Conservation (phyloP, 2,797 vertebrate genomes). For the Valencia hispanica region DNA sequence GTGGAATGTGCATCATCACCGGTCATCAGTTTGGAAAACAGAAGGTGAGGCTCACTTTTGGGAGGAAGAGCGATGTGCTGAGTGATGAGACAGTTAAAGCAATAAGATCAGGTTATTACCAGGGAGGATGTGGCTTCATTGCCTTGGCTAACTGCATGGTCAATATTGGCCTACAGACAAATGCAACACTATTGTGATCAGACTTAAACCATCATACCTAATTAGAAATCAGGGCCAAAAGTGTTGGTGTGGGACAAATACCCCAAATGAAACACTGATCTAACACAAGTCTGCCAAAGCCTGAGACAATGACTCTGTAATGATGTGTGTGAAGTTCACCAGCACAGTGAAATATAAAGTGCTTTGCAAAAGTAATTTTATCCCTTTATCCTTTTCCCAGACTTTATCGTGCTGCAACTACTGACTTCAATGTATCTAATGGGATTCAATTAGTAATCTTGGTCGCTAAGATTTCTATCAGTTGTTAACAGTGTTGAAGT, state of each 20-base stretch:
- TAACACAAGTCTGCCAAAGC: conserved; percentile 9
- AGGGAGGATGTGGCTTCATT: conserved; percentile 23
- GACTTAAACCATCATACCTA: conserved; percentile 36
- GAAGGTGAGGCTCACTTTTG: neutral
- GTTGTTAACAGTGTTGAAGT: neutral
- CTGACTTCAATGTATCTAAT: neutral
- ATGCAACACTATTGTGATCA: conserved; percentile 10
- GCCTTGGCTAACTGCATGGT: neutral
- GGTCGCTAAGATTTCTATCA: too few relatives aligned
- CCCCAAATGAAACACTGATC: conserved; percentile 14
- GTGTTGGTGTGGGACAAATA: conserved; percentile 20
- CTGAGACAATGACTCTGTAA: conserved; percentile 9
- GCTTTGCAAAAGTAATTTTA: neutral
- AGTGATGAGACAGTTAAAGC: conserved; percentile 17
- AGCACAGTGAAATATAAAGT: neutral
- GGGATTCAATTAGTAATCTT: neutral
- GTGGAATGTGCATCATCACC: conserved; percentile 10
- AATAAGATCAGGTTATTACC: conserved; percentile 1
- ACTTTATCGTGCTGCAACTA: neutral
- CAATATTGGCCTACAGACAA: conserved; percentile 28
- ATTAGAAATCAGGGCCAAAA: conserved; percentile 24
- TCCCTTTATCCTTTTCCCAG: neutral
- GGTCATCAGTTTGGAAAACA: conserved; percentile 4
- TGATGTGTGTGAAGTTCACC: neutral
- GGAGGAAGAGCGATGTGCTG: neutral